Evolutionary conservation across 2,888 invertebrate genomes (phyloP).

Genomic region (Zaprionus bogoriensis): DNA sequence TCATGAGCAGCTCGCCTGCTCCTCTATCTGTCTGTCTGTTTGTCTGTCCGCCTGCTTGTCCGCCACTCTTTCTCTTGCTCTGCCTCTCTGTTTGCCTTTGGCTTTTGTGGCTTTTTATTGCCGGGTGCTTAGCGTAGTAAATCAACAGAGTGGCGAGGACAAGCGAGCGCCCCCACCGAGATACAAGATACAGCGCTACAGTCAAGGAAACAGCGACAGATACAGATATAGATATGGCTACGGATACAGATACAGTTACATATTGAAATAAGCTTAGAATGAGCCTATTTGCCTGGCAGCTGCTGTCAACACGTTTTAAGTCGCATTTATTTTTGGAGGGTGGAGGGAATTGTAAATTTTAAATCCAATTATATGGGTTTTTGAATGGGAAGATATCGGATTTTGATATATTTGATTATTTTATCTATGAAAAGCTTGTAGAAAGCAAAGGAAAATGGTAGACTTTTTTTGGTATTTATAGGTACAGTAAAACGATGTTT

Average conservation of each 20-base stretch:
- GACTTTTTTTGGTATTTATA: too few relatives aligned
- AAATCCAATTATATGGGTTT: background rate
- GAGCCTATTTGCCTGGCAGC: background rate
- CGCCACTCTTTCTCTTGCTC: background rate
- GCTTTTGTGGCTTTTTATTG: conserved; percentile 41
- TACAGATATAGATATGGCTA: conserved; percentile 15
- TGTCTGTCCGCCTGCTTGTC: background rate
- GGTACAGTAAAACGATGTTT: too few relatives aligned
- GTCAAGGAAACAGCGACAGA: conserved; percentile 7
- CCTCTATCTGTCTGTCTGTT: background rate
- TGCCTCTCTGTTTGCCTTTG: conserved; percentile 28
- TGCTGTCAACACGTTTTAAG: conserved; percentile 8
- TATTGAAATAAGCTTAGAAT: background rate
- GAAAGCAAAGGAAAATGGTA: too few relatives aligned
- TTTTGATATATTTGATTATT: background rate
- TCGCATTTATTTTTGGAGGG: conserved; percentile 18
- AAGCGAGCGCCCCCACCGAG: conserved; percentile 5
- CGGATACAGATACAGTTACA: conserved; percentile 12
- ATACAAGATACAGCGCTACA: too few relatives aligned
- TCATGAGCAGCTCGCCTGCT: background rate
- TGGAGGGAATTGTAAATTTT: background rate
- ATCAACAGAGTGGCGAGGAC: background rate
- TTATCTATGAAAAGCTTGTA: too few relatives aligned
- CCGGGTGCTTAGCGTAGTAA: conserved; percentile 26
- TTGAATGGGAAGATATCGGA: background rate